Conservation (phyloP, 2,113 vertebrate species). For the Onychostruthus taczanowskii region DNA sequence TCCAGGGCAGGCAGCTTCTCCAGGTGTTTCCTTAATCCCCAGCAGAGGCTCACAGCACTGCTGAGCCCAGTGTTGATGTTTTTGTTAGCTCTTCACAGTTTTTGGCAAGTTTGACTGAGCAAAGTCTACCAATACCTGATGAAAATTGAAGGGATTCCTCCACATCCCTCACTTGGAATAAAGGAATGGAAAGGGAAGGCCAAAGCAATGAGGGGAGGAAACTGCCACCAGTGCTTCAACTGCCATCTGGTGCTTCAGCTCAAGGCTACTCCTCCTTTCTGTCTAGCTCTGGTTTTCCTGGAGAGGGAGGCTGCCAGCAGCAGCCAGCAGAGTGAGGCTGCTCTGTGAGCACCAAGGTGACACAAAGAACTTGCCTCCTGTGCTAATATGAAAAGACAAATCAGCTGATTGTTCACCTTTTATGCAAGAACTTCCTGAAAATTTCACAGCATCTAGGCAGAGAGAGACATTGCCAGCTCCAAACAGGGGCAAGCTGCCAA, state of each 20-base stretch:
- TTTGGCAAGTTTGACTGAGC: background rate
- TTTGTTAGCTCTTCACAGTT: background rate
- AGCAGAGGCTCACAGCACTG: background rate
- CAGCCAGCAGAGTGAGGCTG: background rate
- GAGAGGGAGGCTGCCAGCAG: background rate
- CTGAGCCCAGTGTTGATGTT: rapidly evolving
- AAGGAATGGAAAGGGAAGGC: background rate
- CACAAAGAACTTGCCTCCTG: background rate
- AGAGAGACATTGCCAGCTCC: background rate
- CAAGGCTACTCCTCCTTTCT: background rate
- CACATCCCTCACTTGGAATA: rapidly evolving
- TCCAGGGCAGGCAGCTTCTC: background rate
- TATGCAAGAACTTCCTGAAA: background rate
- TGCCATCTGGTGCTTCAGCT: rapidly evolving
- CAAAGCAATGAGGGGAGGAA: background rate
- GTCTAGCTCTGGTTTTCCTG: background rate
- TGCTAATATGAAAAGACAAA: background rate
- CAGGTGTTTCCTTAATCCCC: background rate
- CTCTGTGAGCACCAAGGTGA: background rate
- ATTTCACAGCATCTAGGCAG: background rate
- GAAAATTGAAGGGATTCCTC: background rate
- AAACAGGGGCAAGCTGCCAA: background rate
- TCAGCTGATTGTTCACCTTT: background rate
- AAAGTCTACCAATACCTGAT: background rate
- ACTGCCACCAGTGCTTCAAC: background rate